Conservation (phyloP, 2,113 vertebrate species). For the Lophura nycthemera region DNA sequence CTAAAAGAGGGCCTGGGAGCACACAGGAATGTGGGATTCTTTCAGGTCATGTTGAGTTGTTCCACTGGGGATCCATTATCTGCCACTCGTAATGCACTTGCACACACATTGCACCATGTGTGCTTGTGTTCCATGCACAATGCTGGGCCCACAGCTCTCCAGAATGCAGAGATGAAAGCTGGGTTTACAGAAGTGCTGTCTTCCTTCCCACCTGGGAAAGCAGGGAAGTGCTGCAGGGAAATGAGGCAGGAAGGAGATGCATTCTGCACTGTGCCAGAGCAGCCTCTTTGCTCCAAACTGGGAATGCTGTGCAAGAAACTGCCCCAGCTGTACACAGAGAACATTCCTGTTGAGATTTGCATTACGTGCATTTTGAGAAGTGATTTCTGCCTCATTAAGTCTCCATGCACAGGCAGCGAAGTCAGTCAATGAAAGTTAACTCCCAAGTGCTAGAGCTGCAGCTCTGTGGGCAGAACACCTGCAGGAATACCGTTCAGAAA, state of each 20-base stretch:
- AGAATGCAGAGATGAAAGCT: background rate
- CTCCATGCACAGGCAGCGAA: background rate
- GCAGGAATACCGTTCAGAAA: background rate
- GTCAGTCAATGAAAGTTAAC: background rate
- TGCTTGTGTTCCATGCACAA: background rate
- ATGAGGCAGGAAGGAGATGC: background rate
- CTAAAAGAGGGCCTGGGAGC: background rate
- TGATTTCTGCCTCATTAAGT: background rate
- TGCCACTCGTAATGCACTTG: background rate
- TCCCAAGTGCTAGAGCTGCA: no score
- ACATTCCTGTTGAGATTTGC: background rate
- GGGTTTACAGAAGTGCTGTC: rapidly evolving
- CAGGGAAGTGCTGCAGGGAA: background rate
- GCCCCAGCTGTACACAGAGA: rapidly evolving
- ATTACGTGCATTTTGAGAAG: background rate
- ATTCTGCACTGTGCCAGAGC: no score
- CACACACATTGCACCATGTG: background rate
- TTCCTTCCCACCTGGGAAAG: rapidly evolving
- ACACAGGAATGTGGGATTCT: rapidly evolving
- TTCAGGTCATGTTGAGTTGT: background rate
- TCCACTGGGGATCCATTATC: rapidly evolving
- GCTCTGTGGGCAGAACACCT: rapidly evolving
- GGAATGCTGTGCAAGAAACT: background rate
- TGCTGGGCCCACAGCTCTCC: rapidly evolving
- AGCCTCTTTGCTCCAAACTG: background rate